Evolutionary conservation across 2,797 vertebrate genomes (phyloP).

Genomic region (Mionectes olivaceus): DNA sequence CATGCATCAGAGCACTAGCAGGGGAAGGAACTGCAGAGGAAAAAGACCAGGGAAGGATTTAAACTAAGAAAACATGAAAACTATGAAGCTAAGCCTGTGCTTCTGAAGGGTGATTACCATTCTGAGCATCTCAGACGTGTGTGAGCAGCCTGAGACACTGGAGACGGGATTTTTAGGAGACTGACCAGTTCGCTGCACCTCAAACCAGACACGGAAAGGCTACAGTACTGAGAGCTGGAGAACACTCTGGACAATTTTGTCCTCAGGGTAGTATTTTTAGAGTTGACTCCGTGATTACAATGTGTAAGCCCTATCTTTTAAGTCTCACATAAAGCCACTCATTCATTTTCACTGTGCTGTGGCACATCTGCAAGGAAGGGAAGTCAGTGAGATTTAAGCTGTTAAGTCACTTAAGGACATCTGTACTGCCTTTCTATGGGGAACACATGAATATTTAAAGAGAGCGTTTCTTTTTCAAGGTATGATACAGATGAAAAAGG

Average conservation of each 20-base stretch:
- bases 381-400: constrained; percentile 30
- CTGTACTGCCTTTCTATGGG: not conserved
- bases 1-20: not conserved
- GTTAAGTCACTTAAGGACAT: constrained; percentile 47
- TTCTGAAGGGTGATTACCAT: not conserved
- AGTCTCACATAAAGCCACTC: not conserved
- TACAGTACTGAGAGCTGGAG: not conserved
- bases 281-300: not conserved
- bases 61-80: not conserved
- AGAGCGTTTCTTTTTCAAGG: constrained; percentile 61
- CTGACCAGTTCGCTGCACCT: not conserved
- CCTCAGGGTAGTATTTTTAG: not conserved
- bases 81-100: not conserved
- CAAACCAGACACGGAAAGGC: not conserved
- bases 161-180: not conserved
- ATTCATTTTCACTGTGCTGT: not conserved
- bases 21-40: not conserved
- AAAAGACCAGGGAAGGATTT: not conserved
- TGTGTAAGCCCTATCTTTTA: not conserved
- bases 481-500: constrained; percentile 78
- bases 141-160: not conserved
- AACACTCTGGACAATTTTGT: not conserved
- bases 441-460: not conserved
- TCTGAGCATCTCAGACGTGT: not conserved
- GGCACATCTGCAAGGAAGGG: not conserved